Percentiles rank a stretch among this genome's conserved stretches.
These are phyloP conservation scores for Sphaerodactylus townsendi DNA, from an alignment of 2,113 vertebrate species.

Conservation along the genomic window DNA sequence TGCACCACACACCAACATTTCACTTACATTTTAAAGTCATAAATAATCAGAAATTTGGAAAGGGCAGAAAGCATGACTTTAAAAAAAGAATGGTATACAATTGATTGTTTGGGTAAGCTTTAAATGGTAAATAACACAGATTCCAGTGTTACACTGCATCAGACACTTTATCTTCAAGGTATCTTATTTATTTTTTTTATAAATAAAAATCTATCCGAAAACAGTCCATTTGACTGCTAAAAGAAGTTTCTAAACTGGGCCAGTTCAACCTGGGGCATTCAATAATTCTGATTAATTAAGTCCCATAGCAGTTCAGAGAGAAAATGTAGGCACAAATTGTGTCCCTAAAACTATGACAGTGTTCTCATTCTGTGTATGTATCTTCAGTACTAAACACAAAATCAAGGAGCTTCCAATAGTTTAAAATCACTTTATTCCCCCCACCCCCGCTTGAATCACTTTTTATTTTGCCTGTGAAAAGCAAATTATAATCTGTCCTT, in stretches of 20 bases:
- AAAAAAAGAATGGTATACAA: not conserved
- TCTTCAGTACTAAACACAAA: not conserved
- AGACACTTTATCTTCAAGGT: not conserved
- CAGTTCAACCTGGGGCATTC: slow-evolving; percentile 44
- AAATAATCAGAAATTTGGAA: not conserved
- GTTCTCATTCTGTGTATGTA: not conserved
- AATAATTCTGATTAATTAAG: slow-evolving; percentile 61
- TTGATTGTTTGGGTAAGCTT: not conserved
- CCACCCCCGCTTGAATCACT: no score
- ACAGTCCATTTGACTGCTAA: slow-evolving; percentile 3
- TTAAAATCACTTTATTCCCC: not conserved
- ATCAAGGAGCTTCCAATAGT: not conserved
- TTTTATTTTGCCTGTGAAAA: not conserved
- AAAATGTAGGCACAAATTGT: slow-evolving; percentile 56
- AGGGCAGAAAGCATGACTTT: no score
- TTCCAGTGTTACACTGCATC: no score
- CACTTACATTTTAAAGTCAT: not conserved
- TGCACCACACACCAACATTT: not conserved
- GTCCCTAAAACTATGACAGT: slow-evolving; percentile 38
- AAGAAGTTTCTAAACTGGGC: slow-evolving; percentile 53
- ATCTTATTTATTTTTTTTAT: not conserved
- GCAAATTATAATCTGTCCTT: not conserved
- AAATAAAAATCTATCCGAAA: not conserved
- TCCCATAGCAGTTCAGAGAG: slow-evolving; percentile 39
- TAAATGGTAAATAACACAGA: not conserved